phyloP scores from a whole-genome alignment of 2,888 invertebrate genomes.

The Ashinkailepas kermadecensis region DNA sequence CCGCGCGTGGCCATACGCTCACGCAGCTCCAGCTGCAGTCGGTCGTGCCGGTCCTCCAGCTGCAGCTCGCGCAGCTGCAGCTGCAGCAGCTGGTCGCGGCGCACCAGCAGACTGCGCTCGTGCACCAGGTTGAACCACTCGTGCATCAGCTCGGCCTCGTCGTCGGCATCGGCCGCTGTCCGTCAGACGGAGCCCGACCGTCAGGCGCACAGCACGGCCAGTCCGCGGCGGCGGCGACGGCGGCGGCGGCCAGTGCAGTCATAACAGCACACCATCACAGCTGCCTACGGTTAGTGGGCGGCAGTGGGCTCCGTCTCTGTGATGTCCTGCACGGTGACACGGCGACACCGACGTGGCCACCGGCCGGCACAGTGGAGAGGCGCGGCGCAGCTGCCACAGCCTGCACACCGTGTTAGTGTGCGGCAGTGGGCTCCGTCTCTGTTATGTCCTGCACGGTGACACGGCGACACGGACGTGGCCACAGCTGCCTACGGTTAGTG shows the following conservation, averaged over 20 bases:
- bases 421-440: no score
- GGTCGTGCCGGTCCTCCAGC: conserved; percentile 70
- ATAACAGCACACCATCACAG: no score
- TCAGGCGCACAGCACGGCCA: not conserved
- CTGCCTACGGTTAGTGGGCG: not conserved
- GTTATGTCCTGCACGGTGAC: no score
- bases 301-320: not conserved
- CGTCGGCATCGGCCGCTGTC: conserved; percentile 35
- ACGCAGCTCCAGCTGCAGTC: conserved; percentile 65
- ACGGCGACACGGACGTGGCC: no score
- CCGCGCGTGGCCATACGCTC: conserved; percentile 44
- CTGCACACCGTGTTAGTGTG: no score
- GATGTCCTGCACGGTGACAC: no score
- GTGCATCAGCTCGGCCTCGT: conserved; percentile 57
- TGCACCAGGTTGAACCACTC: conserved; percentile 67
- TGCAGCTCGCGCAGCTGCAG: conserved; percentile 72
- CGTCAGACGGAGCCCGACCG: not conserved
- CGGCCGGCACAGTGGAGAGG: no score
- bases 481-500: not conserved
- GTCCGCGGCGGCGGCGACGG: no score
- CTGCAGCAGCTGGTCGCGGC: conserved; percentile 67
- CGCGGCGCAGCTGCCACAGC: no score
- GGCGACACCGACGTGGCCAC: no score
- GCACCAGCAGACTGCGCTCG: conserved; percentile 58
- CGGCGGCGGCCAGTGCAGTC: no score